phyloP scores from a whole-genome alignment of 1,140 invertebrate genomes.

The Dufourea novaeangliae region DNA sequence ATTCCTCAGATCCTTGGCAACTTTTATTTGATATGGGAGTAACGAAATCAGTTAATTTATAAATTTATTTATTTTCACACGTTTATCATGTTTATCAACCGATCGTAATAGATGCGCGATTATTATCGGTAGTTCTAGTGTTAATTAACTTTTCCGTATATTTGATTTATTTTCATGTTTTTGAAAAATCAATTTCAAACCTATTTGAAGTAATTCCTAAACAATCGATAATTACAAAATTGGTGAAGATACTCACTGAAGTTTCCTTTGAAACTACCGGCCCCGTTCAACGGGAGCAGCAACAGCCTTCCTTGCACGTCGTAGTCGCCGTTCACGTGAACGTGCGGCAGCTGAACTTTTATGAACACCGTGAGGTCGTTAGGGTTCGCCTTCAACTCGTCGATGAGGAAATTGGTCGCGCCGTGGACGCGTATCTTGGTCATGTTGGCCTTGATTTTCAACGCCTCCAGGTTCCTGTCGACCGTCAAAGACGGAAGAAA shows the following conservation, averaged over 20 bases:
- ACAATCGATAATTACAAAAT: too few species aligned
- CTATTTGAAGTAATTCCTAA: too few species aligned
- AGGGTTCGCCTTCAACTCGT: slow-evolving; percentile 85
- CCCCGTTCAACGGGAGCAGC: slow-evolving; percentile 85
- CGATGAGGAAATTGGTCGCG: slow-evolving; percentile 83
- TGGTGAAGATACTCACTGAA: slow-evolving; percentile 84
- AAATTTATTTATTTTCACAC: too few species aligned
- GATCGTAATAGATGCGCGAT: too few species aligned
- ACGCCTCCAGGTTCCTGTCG: slow-evolving; percentile 85
- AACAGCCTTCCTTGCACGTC: slow-evolving; percentile 86
- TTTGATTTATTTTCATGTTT: too few species aligned
- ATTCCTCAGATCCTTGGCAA: too few species aligned
- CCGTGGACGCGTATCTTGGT: slow-evolving; percentile 85
- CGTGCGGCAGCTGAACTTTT: slow-evolving; percentile 83
- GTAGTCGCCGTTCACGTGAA: slow-evolving; percentile 85
- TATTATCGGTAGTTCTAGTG: too few species aligned
- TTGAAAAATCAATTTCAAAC: neutral
- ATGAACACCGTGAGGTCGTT: slow-evolving; percentile 84
- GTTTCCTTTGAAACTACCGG: slow-evolving; percentile 86
- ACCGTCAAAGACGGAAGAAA: slow-evolving; percentile 84
- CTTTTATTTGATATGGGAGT: too few species aligned
- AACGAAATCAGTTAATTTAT: too few species aligned
- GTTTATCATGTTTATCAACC: too few species aligned
- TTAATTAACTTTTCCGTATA: too few species aligned
- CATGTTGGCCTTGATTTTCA: slow-evolving; percentile 86